Evolutionary conservation across 2,888 invertebrate genomes (phyloP), one percentile per base, ranked within the genome.

Genomic region (Phortica magna): DNA sequence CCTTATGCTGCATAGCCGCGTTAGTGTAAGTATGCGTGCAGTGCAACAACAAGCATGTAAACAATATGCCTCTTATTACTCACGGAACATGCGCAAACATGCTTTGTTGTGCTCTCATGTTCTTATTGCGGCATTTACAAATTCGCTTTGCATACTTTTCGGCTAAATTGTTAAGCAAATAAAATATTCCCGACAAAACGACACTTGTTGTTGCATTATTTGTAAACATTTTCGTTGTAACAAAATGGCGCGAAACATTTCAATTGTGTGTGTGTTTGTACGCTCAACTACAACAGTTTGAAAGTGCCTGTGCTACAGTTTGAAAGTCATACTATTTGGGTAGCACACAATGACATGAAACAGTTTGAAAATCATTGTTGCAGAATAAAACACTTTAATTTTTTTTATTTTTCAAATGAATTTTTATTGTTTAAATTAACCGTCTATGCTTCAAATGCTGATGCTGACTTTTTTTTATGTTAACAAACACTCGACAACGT

Each of bases 151-250:
- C 1, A 9, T 53, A 14, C 72, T 73, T 42, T 12, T 77, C 72
- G 74, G 76, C 75, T 76, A 76, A 76, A 73, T 43, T 41, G 5
- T 10, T 68, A 48, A 19, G 61, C 59, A 17, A 22, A 17, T 19
- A 22, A 59, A 17, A 31, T 17, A 73, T 59, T 59, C 48, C 65
- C 68, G 41, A 64, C 12, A 61, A 64, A 77, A 72, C 65, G 78
- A 77, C 77, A 87, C 77, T 81, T 87, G 85, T 85, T 85, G 87
- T 76, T 75, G 39, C 71, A 80, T 75, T 80, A 75, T 79, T 76
- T 74, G 73, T 73, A 77, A 79, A 76, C 68, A 75, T 64, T 73
- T n/a, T 14, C 10, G 14, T 48, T 12, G 14, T 14, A 48, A 4
- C 31, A 48, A 48, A 48, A 48, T 48, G 10, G 48, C 48, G 48